Evolutionary conservation across 2,113 vertebrate species (phyloP).

Genomic region (Nothocercus nigrocapillus): DNA sequence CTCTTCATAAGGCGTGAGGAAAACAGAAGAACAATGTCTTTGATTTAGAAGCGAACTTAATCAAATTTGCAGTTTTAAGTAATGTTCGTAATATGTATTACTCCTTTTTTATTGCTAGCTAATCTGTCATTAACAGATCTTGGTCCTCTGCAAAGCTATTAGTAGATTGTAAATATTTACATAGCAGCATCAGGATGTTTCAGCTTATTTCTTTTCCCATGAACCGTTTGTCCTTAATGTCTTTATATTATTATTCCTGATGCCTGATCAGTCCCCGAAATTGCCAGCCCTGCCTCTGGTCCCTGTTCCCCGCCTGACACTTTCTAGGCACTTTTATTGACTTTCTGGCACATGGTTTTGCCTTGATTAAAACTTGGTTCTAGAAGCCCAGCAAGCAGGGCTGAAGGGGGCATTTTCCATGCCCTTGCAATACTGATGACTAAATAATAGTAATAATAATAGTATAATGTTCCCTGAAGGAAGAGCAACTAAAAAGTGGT

Average conservation of each 20-base stretch:
- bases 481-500: not conserved
- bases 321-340: not conserved
- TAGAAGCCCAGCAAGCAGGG: not conserved
- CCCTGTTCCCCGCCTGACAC: not conserved
- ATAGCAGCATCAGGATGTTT: not conserved
- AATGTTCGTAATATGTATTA: not conserved
- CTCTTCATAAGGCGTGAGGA: not conserved
- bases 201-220: not conserved
- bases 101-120: not conserved
- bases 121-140: slow-evolving; percentile 7
- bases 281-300: not conserved
- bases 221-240: not conserved
- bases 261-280: not conserved
- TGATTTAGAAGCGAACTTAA: not conserved
- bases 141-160: slow-evolving; percentile 3
- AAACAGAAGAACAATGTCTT: not conserved
- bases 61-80: not conserved
- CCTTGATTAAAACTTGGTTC: not conserved
- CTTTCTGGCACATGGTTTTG: not conserved
- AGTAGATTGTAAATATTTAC: not conserved
- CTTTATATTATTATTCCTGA: not conserved
- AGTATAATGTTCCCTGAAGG: not conserved
- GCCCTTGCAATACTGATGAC: not conserved
- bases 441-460: not conserved
- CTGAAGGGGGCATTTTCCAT: not conserved